These are phyloP conservation scores for Botia kubotai DNA, from an alignment of 2,797 vertebrate species.

Conservation along the genomic window DNA sequence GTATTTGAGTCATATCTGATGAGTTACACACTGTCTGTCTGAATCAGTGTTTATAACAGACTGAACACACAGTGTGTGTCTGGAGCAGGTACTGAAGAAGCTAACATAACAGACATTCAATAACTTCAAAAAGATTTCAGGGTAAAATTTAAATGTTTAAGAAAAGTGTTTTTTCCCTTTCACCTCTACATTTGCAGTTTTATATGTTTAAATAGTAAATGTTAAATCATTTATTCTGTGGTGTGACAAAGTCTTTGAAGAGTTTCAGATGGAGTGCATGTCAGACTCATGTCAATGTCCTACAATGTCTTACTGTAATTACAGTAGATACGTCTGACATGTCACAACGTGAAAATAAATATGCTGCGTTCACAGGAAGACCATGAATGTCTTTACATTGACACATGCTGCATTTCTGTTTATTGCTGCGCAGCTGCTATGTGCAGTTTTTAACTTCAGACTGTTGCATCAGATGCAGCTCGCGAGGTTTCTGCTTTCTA, in stretches of 20 bases:
- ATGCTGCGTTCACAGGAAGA: too few relatives aligned
- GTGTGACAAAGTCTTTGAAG: too few relatives aligned
- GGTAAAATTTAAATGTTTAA: too few relatives aligned
- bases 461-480: neutral
- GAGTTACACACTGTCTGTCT: neutral
- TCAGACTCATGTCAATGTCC: neutral
- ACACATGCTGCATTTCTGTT: neutral
- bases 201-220: too few relatives aligned
- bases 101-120: too few relatives aligned
- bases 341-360: neutral
- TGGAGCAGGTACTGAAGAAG: too few relatives aligned
- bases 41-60: neutral
- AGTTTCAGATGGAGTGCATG: too few relatives aligned
- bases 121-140: too few relatives aligned
- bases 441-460: neutral
- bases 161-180: too few relatives aligned
- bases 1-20: neutral
- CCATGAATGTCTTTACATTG: neutral
- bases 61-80: neutral
- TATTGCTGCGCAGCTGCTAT: neutral
- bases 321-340: neutral
- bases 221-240: too few relatives aligned
- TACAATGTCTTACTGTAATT: neutral
- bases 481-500: neutral
- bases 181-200: too few relatives aligned